Percentiles rank a stretch among this genome's conserved stretches.
Evolutionary conservation across 2,888 invertebrate species (phyloP).

Genomic region (Hipparchia sbordonii): DNA sequence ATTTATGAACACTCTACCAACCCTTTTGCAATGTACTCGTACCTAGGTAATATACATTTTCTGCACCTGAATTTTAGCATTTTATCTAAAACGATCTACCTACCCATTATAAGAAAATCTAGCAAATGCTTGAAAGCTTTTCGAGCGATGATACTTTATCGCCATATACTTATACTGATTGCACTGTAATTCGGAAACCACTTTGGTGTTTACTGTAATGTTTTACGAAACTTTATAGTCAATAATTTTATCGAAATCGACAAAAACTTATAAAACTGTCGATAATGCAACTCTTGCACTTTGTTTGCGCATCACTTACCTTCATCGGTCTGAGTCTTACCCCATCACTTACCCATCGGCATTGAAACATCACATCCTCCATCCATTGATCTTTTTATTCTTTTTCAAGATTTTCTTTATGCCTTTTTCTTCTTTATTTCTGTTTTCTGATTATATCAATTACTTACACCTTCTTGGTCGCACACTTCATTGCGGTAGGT

Average conservation of each 20-base stretch:
- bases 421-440: too few relatives aligned
- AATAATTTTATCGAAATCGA: not conserved
- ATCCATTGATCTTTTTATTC: not conserved
- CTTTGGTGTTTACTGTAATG: not conserved
- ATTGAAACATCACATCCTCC: too few relatives aligned
- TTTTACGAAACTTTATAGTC: not conserved
- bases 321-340: not conserved
- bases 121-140: not conserved
- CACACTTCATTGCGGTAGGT: too few relatives aligned
- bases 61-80: slow-evolving; percentile 8
- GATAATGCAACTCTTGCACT: not conserved
- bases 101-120: not conserved
- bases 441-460: too few relatives aligned
- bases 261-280: not conserved
- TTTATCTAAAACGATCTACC: not conserved
- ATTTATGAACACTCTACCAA: slow-evolving; percentile 10
- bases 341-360: not conserved
- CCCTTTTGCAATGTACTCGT: slow-evolving; percentile 4
- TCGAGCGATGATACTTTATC: not conserved
- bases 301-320: not conserved
- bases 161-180: not conserved
- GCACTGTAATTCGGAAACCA: not conserved
- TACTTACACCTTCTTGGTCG: too few relatives aligned
- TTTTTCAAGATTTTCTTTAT: too few relatives aligned
- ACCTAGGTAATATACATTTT: slow-evolving; percentile 1